phyloP scores from a whole-genome alignment of 1,140 invertebrate species.

The Ips nitidus region DNA sequence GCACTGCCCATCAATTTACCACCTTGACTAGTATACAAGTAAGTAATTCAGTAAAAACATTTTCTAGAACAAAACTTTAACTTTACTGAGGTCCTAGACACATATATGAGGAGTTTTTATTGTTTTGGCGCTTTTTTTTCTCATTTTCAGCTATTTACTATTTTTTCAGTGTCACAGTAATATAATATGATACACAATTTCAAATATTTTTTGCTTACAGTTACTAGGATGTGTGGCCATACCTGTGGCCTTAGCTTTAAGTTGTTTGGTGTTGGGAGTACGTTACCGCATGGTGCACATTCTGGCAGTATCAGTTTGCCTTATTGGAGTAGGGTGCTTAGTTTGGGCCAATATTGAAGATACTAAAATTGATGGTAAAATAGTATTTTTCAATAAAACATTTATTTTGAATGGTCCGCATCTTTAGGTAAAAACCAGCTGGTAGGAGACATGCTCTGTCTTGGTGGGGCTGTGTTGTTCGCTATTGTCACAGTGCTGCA shows the following conservation, averaged over 20 bases:
- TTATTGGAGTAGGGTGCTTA: slow-evolving; percentile 80
- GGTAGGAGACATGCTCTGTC: slow-evolving; percentile 81
- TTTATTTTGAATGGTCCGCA: neutral
- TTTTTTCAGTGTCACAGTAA: too few species aligned
- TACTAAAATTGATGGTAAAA: slow-evolving; percentile 62
- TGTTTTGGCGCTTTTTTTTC: too few species aligned
- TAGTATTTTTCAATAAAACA: slow-evolving; percentile 15
- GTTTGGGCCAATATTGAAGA: slow-evolving; percentile 82
- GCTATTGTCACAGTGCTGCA: slow-evolving; percentile 81
- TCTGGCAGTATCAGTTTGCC: slow-evolving; percentile 75
- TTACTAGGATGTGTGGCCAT: slow-evolving; percentile 85
- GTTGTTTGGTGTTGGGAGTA: slow-evolving; percentile 68
- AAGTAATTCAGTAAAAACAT: slow-evolving; percentile 27
- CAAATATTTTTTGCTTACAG: slow-evolving; percentile 60
- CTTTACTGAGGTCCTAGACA: neutral
- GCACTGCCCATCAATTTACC: slow-evolving; percentile 71
- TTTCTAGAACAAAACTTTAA: neutral
- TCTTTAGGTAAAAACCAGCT: slow-evolving; percentile 71
- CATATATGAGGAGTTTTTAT: too few species aligned
- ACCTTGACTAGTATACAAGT: slow-evolving; percentile 67
- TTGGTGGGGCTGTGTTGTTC: slow-evolving; percentile 79
- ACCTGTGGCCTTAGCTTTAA: slow-evolving; percentile 75
- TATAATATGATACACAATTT: neutral
- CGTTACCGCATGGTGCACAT: slow-evolving; percentile 76
- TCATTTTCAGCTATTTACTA: too few species aligned